A percentile compares a stretch with the other conserved stretches of the same genome.
Conservation (phyloP, 2,797 vertebrate genomes). For the Spinus pinus region DNA sequence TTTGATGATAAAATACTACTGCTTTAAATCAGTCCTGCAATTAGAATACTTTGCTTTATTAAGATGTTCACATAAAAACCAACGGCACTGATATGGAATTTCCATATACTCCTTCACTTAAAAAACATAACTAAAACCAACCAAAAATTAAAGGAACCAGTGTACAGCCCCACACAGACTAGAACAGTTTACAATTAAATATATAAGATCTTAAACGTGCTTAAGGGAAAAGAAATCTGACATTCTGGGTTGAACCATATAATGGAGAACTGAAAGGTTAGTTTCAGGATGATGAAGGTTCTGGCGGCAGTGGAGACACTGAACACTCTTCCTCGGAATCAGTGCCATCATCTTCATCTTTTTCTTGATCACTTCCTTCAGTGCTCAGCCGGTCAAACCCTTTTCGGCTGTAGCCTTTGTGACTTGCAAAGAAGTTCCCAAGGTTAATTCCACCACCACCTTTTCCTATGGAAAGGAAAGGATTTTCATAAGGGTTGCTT, state of each 20-base stretch:
- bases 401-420: conserved; percentile 91
- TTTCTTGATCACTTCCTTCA: conserved; percentile 94
- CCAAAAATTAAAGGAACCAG: conserved; percentile 57
- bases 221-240: conserved; percentile 65
- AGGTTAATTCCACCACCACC: conserved; percentile 88
- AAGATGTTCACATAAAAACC: conserved; percentile 70
- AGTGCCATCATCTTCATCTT: conserved; percentile 89
- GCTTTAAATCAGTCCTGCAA: conserved; percentile 59
- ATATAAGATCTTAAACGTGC: conserved; percentile 83
- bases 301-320: conserved; percentile 76
- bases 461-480: conserved; percentile 81
- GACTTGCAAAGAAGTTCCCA: conserved; percentile 93
- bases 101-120: conserved; percentile 54
- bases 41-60: conserved; percentile 63
- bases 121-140: conserved; percentile 59
- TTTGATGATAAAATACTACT: conserved; percentile 68
- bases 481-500: background rate
- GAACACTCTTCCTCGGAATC: conserved; percentile 96
- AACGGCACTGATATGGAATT: conserved; percentile 66
- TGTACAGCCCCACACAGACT: conserved; percentile 85
- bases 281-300: conserved; percentile 74
- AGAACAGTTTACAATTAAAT: conserved; percentile 85
- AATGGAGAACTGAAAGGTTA: conserved; percentile 21
- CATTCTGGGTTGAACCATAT: conserved; percentile 16
- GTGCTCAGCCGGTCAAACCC: conserved; percentile 96